Evolutionary conservation across 2,113 vertebrate species (phyloP), one percentile per base, ranked within the genome.

Genomic region (Ovis aries): DNA sequence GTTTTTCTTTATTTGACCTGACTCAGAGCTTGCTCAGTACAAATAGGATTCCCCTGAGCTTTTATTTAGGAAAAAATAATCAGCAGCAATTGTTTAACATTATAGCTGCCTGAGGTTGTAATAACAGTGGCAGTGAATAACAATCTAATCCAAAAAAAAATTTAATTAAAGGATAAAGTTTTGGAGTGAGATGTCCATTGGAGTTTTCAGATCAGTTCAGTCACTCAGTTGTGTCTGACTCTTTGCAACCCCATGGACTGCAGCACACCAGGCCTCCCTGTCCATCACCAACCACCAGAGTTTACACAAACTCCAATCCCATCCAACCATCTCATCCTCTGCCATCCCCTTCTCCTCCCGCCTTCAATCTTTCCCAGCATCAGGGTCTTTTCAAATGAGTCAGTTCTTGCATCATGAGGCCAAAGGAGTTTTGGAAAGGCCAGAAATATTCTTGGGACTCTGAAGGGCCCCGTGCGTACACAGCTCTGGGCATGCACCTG

Each of bases 1-100:
- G n/a, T 50, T 57, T 96, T 71, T 57, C 87, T 90, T 86, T 80
- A 90, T 80, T 64, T 94, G 87, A 57, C 57, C 81, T 80, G 87
- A 80, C 80, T 71, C 33, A 33, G 31, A 71, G 19, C 84, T 94
- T 23, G 1, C 19, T 43, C 23, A 21, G 0, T 4, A 43, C 11
- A 48, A 80, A 64, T 33, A 84, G 43, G 7, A 80, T 45, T 84
- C 74, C 62, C 48, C 88, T 55, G 43, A 77, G 29, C 60, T 50
- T 84, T 91, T 45, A 60, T 83, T 83, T 36, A 45, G 80, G 31
- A 7, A n/a, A 52, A 82, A 81, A 40, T 7, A 82, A 45, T 91
- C 88, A 88, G 50, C 55, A 45, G 15, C n/a, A 52, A 31, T 36
- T 36, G 14, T 64, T 89, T 53, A 78, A 85, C 6, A 17, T 19